Evolutionary conservation across 2,797 vertebrate genomes (phyloP).

Genomic region (Pogoniulus pusillus): DNA sequence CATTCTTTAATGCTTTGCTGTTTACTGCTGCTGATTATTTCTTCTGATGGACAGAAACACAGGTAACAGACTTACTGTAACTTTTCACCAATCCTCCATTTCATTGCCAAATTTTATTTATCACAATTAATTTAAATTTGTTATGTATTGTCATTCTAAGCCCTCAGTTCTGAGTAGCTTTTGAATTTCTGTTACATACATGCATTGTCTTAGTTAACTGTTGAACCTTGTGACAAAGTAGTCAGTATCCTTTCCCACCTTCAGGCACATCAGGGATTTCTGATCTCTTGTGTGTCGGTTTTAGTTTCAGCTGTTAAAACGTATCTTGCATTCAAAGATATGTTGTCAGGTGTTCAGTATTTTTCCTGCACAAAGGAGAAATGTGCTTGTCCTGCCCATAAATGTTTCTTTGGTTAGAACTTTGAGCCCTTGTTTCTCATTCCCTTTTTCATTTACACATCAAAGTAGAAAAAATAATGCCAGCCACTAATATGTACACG

Average conservation of each 20-base stretch:
- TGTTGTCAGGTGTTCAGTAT: neutral
- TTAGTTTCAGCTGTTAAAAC: neutral
- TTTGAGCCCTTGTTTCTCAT: neutral
- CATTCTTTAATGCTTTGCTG: conserved; percentile 63
- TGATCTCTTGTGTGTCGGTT: neutral
- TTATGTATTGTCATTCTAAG: neutral
- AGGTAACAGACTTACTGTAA: conserved; percentile 66
- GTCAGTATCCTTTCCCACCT: neutral
- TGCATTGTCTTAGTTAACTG: neutral
- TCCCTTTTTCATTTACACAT: neutral
- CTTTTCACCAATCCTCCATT: neutral
- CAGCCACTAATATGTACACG: neutral
- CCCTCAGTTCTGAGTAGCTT: neutral
- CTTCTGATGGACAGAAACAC: conserved; percentile 65
- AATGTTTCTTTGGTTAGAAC: neutral
- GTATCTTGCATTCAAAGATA: neutral
- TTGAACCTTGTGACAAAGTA: neutral
- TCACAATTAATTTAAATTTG: neutral
- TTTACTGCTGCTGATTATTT: conserved; percentile 65
- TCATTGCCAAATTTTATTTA: neutral
- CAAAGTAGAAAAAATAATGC: neutral
- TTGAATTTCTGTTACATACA: neutral
- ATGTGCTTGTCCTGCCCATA: neutral
- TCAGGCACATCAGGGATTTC: fast-evolving
- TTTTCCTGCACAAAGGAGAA: neutral